Percentiles rank a stretch among this genome's conserved stretches.
Conservation (phyloP, 2,113 vertebrate genomes). For the Lepus timidus region DNA sequence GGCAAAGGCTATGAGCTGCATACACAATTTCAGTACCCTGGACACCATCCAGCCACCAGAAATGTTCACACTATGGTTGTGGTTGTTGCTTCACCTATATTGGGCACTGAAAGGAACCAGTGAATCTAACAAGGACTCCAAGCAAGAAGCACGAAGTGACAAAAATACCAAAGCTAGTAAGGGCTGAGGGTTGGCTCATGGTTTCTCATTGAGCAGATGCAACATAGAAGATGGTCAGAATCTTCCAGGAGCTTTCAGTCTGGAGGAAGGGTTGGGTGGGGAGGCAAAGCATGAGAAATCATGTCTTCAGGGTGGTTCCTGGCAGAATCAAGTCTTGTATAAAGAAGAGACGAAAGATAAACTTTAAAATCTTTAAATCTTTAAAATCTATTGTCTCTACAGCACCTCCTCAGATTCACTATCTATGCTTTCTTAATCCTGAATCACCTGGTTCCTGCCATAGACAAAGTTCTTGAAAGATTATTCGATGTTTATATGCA, state of each 20-base stretch:
- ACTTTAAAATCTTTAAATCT: background rate
- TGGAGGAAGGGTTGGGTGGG: too few species aligned
- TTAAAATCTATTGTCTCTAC: too few species aligned
- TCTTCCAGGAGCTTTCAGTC: background rate
- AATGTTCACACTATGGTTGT: too few species aligned
- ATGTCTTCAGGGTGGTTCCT: background rate
- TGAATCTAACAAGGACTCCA: background rate
- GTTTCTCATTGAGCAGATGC: background rate
- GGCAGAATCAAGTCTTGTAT: background rate
- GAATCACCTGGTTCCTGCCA: background rate
- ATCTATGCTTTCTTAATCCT: background rate
- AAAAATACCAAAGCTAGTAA: background rate
- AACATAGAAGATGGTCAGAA: background rate
- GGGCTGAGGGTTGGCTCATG: background rate
- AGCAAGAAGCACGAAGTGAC: background rate
- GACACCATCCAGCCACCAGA: background rate
- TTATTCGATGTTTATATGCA: rapidly evolving
- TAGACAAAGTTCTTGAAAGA: background rate
- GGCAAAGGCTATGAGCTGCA: rapidly evolving
- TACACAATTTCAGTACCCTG: background rate
- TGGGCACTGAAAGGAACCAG: background rate
- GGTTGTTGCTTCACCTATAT: rapidly evolving
- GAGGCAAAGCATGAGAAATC: background rate
- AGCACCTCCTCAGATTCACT: background rate
- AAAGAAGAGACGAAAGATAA: background rate